Evolutionary conservation across 2,888 invertebrate species (phyloP), one percentile per base, ranked within the genome.

Genomic region (Andrena marginata): DNA sequence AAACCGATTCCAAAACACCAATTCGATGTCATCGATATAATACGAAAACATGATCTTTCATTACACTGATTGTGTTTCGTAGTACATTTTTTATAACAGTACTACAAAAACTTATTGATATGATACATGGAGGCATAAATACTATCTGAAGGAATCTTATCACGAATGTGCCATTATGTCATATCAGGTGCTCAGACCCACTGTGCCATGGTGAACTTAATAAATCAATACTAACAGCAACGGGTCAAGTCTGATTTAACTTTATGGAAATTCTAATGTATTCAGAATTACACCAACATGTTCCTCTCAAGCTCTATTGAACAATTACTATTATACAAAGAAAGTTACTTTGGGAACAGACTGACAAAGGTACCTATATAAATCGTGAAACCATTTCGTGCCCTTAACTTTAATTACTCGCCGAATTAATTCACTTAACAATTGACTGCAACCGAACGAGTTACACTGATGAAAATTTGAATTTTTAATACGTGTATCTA

Each of bases 391-490:
- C 20, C 20, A 20, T 20, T 62, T 35, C 7, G 33, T 62, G 33
- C 20, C 8, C 20, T 60, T n/a, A 33, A 62, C 20, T 33, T 33
- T 20, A 48, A 70, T 48, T n/a, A 56, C 8, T 56, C 62, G 13
- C 49, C 20, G 5, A 23, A 64, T 72, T 23, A 59, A 65, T 49
- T 77, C 20, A 13, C 51, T 51, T 20, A 20, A 56, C n/a, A 56
- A 23, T 20, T 26, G 8, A 56, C 23, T 56, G 20, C 56, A 56
- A 20, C 23, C 13, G 23, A 23, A 26, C 23, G 4, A 56, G 51
- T 51, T 51, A 20, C 51, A 20, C 20, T 26, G 23, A 23, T 10
- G 10, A 56, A 29, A 54, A 67, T 60, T 67, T 75, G 51, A 77
- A 51, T 77, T 49, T 51, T 67, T 60, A 35, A 59, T 49, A 26